Base-by-base conservation (phyloP, 2,888 invertebrate genomes). In the Clitarchus hookeri region DNA sequence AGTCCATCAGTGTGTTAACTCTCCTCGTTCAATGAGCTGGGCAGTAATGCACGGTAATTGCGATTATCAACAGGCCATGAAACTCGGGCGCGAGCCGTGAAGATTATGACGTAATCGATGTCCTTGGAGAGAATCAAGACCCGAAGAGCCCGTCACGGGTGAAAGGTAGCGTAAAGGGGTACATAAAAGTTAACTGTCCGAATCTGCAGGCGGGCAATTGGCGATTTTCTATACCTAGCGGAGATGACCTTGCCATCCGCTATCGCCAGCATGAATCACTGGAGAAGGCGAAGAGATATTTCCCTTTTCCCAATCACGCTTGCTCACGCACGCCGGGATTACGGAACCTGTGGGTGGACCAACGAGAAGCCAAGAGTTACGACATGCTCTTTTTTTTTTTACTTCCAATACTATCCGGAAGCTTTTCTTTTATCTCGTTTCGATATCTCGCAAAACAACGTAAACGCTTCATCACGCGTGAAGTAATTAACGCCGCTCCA, bases 231-330 rank as follows among this genome's bases (percentile, higher is more conserved):
- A 53, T 53, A 19, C n/a, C 19, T 23, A 65, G 65, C 65, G 8
- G 23, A 65, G 65, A 65, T n/a, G 65, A 65, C 65, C 65, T 65
- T 65, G 65, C 65, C 65, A n/a, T n/a, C n/a, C 65, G 65, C 65
- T 65, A 65, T 65, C 65, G n/a, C 2, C 8, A 2, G 19, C n/a
- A n/a, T n/a, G 23, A 65, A 65, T 65, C 65, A n/a, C 23, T 65
- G 65, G n/a, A 23, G 48, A 65, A 23, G 65, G 65, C 8, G 65
- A 65, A n/a, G 8, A 19, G 65, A 65, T 65, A 16, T 65, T 65
- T 65, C 16, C 16, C 16, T 65, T 65, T 65, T 65, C 16, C 16
- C n/a, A 65, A 65, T n/a, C n/a, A 36, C 36, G 36, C n/a, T 65
- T 65, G 11, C 65, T 65, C 65, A 16, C 65, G 65, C 65, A n/a